Conservation (phyloP, 2,888 invertebrate genomes). For the Nasonia oneida region DNA sequence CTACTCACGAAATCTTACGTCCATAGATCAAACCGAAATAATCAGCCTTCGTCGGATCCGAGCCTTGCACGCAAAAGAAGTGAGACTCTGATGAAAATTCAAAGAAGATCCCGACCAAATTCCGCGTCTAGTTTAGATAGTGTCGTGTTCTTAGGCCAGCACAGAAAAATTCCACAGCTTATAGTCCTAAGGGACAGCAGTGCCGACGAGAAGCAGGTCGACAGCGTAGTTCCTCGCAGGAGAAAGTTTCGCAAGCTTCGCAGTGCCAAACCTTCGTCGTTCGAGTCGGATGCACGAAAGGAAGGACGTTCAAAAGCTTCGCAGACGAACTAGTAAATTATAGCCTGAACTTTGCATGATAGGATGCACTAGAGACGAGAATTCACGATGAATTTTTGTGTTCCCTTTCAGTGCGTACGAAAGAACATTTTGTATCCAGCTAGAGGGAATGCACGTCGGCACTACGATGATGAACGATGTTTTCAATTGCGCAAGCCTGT, state of each 20-base stretch:
- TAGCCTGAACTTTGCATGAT: neutral
- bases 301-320: neutral
- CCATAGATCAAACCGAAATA: neutral
- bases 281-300: neutral
- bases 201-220: constrained; percentile 49
- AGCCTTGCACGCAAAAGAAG: neutral
- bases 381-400: neutral
- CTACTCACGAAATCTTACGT: neutral
- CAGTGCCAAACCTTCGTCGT: neutral
- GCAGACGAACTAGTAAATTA: constrained; percentile 8
- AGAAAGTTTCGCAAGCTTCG: constrained; percentile 36
- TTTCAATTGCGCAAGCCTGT: neutral
- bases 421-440: constrained; percentile 26
- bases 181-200: constrained; percentile 68
- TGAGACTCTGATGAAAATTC: neutral
- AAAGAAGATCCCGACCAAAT: constrained; percentile 10
- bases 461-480: neutral
- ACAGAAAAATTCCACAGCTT: constrained; percentile 69
- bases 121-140: constrained; percentile 60
- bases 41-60: constrained; percentile 39
- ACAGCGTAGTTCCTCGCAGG: neutral
- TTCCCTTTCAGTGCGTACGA: constrained; percentile 36
- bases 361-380: neutral
- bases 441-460: constrained; percentile 47
- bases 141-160: constrained; percentile 70